Evolutionary conservation across 2,888 invertebrate genomes (phyloP).

Genomic region (Geotrupes spiniger): DNA sequence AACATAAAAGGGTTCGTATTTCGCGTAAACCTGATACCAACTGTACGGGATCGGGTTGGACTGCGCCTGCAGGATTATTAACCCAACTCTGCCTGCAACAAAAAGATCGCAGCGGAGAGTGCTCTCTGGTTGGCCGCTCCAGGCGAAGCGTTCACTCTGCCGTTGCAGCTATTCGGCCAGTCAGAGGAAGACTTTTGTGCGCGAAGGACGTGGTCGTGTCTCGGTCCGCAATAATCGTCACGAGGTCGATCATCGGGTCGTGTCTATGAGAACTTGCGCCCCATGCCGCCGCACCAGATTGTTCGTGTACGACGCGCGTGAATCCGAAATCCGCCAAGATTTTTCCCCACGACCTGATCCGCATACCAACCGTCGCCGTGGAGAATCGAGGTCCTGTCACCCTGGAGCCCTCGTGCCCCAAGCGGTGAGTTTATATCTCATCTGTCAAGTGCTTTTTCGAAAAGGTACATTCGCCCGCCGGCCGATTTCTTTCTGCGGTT

Average conservation of each 20-base stretch:
- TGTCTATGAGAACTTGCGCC: not conserved
- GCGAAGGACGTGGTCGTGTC: constrained; percentile 26
- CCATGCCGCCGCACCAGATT: not conserved
- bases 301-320: constrained; percentile 3
- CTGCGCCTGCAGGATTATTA: constrained; percentile 43
- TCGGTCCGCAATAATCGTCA: constrained; percentile 19
- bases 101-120: constrained; percentile 38
- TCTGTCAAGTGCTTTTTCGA: constrained; percentile 5
- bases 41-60: constrained; percentile 38
- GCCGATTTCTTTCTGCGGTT: not conserved
- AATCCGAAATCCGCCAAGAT: constrained; percentile 32
- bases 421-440: constrained; percentile 40
- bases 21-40: constrained; percentile 41
- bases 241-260: constrained; percentile 27
- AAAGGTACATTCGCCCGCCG: constrained; percentile 3
- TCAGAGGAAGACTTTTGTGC: constrained; percentile 28
- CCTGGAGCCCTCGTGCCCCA: constrained; percentile 49
- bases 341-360: constrained; percentile 41
- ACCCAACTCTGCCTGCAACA: constrained; percentile 44
- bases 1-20: constrained; percentile 43
- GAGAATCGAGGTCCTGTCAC: constrained; percentile 41
- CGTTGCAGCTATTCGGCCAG: constrained; percentile 34
- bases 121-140: constrained; percentile 40
- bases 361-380: constrained; percentile 33
- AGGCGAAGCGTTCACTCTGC: constrained; percentile 35